Evolutionary conservation across 2,113 vertebrate genomes (phyloP), one percentile per base, ranked within the genome.

Genomic region (Prinia subflava): DNA sequence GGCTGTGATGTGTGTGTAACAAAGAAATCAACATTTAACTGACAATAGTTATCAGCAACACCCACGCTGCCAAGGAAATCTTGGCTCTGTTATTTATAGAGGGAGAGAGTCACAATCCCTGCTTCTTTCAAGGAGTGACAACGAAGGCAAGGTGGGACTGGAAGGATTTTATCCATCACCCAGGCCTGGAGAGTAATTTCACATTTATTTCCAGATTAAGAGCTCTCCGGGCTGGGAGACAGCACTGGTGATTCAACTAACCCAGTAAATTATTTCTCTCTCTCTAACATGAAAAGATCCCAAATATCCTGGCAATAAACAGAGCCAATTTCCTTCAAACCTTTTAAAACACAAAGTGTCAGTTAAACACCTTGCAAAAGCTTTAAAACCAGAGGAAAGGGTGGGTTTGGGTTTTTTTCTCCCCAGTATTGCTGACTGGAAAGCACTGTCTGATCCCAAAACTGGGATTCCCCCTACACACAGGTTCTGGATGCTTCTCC

Each of bases 21-120:
- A 77, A 44, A 86, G 85, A 44, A 73, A 74, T 37, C 94, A 42
- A 50, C 67, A 13, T 30, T 39, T 30, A 95, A 94, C 92, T 35
- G 94, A 46, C 53, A 82, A 28, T 0, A 76, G 81, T 4, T 5
- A 47, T 1, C 93, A 76, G 68, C 56, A 50, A 10, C 87, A 37
- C 28, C 69, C 60, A 55, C 33, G 0, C 46, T n/a, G 9, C 50
- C 31, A 8, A 9, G 68, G 93, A 49, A 30, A 56, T 4, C 46
- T 4, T 31, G 77, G 76, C 39, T 81, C 4, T 5, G 5, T 11
- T 52, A 53, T 65, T 68, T 63, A 19, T 2, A 47, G 92, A 62
- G 78, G 52, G 8, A 46, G 37, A 20, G 15, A 55, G 41, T 23
- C 87, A 35, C 47, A 53, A 31, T 31, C n/a, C 37, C 20, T 15